Evolutionary conservation across 2,797 vertebrate species (phyloP), one percentile per base, ranked within the genome.

Genomic region (Picus viridis): DNA sequence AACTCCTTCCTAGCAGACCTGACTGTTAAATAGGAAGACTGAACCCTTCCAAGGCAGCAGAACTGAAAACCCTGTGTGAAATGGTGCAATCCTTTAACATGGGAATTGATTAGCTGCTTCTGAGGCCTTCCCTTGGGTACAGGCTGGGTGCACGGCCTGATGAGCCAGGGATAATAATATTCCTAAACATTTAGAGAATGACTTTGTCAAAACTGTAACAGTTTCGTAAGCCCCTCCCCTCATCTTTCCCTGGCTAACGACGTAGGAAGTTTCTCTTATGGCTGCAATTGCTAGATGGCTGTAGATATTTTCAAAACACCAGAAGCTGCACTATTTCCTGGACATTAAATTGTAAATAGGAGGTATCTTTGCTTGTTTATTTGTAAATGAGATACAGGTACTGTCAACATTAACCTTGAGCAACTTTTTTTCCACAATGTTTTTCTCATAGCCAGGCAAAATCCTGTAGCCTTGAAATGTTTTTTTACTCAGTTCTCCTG

Each of bases 401-500:
- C 63, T 78, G 82, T 27, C 39, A 94, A 56, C 27, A 61, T 57
- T 59, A 92, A 86, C 64, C 39, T 64, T 47, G 61, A 91, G n/a
- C 14, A 32, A 26, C 56, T 41, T 82, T 91, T 91, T 61, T 76
- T 68, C 57, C 13, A 14, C 34, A 34, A 0, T 79, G 68, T 69
- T 89, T 90, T 92, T 71, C 61, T 88, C 58, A 92, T 91, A 95
- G 83, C 86, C 76, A 93, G 88, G 76, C 74, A 61, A 4, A 9
- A 10, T 78, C 71, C 51, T 43, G n/a, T 94, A 93, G 90, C 71
- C 76, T 95, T 96, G 79, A 93, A 94, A 90, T 86, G 94, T 61
- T 62, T 95, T n/a, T 98, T 97, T 97, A 97, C 97, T 97, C 89
- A 43, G 19, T 92, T 95, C 84, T 79, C 91, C 92, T 94, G 76